Base-by-base conservation (phyloP, 2,113 vertebrate genomes). In the Campylorhamphus procurvoides region DNA sequence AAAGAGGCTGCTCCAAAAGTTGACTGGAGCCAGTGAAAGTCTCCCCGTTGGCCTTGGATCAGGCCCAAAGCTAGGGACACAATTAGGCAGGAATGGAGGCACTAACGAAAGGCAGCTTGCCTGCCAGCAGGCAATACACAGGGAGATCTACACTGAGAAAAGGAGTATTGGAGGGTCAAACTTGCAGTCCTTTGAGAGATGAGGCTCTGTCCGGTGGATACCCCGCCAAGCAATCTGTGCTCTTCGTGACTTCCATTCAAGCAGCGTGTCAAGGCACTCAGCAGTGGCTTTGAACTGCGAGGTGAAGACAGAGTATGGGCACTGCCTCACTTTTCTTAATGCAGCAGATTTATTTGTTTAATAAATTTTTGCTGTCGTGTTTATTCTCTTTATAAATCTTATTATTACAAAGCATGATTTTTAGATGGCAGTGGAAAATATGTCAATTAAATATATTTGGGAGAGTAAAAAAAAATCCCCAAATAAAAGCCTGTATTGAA, bases 181-280 rank as follows among this genome's bases (percentile, higher is more conserved):
- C 20, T 62, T 47, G 35, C 33, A 22, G n/a, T 14, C 22, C 59
- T 84, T 59, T 15, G 24, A 73, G 50, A 76, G 53, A 79, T 0
- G 8, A 89, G 39, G 15, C 84, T 67, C 59, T 68, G 44, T 20
- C 31, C 0, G 0, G 50, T 0, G 1, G 33, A 27, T 27, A 35
- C 39, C 66, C 53, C 69, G 79, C 76, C 80, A 91, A 74, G 84
- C 37, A n/a, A 60, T 68, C 56, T 58, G 73, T 47, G 80, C 25
- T 81, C 76, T 84, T 59, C 28, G 11, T 87, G 90, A 63, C 92
- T 90, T 83, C 74, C 85, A 63, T 56, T 31, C 0, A 0, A 77
- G 67, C 67, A 39, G 79, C 7, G 1, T n/a, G 50, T 59, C 9
- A 63, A 91, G 67, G 42, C 71, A 17, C 59, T 71, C 18, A 5